Evolutionary conservation across 2,797 vertebrate species (phyloP).

Genomic region (Lates japonicus): DNA sequence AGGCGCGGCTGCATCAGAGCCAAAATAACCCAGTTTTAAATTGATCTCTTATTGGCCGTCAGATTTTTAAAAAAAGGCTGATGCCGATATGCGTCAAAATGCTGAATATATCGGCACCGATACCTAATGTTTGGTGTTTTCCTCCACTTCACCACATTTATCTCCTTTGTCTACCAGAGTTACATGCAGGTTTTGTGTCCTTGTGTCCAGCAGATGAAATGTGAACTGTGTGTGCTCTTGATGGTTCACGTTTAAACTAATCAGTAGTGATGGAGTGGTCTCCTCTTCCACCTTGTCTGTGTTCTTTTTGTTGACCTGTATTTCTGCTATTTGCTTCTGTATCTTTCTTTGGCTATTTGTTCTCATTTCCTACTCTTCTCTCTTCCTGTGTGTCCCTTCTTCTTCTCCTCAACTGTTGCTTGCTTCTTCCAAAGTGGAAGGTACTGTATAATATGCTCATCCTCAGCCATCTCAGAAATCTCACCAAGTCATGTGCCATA

Average conservation of each 20-base stretch:
- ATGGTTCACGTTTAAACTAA: slow-evolving; percentile 5
- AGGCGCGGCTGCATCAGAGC: no score
- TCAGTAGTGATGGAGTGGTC: neutral
- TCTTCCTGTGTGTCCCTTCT: slow-evolving; percentile 50
- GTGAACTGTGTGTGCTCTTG: slow-evolving; percentile 3
- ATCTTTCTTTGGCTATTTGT: slow-evolving; percentile 40
- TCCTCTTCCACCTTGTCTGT: slow-evolving; percentile 9
- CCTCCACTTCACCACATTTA: neutral
- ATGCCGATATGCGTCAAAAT: no score
- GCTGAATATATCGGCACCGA: no score
- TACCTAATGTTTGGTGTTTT: neutral
- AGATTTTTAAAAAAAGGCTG: no score
- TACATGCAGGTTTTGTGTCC: neutral
- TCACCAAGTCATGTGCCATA: slow-evolving; percentile 33
- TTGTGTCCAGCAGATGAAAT: slow-evolving; percentile 14
- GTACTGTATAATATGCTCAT: slow-evolving; percentile 74
- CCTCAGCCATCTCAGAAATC: slow-evolving; percentile 17
- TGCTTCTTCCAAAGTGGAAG: slow-evolving; percentile 84
- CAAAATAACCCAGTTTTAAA: no score
- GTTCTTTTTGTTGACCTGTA: neutral
- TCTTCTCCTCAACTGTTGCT: slow-evolving; percentile 65
- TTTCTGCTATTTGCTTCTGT: slow-evolving; percentile 32
- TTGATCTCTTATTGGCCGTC: no score
- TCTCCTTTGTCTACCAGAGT: neutral
- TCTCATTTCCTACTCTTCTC: slow-evolving; percentile 67